Base-by-base conservation (phyloP, 2,113 vertebrate genomes). In the Zeus faber region DNA sequence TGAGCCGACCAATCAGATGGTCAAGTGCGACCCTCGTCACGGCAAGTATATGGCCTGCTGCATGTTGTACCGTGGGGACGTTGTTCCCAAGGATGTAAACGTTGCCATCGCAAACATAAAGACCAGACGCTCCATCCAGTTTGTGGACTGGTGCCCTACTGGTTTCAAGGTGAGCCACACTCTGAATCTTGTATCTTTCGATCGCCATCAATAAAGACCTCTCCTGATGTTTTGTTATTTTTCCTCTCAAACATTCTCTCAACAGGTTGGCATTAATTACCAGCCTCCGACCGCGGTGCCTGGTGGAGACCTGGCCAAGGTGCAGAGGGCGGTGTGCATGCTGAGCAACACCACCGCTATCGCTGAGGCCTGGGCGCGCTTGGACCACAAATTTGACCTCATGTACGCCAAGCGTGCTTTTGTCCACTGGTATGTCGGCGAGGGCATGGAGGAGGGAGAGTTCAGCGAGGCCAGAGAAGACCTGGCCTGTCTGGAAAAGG, bases 11-110 rank as follows among this genome's bases (percentile, higher is more conserved):
- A 93, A 91, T 44, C 91, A 96, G 83, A 93, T 94, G 91, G 92
- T 93, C 55, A 93, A 93, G 71, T 94, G 92, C 4, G 92, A 94
- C 77, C 92, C 93, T 0, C 87, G 89, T 2, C 87, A 83, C 0
- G 91, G 92, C 61, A 94, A 92, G 74, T 95, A 92, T 78, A 92
- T 95, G 92, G 93, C 92, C 0, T 95, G 93, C 26, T 94, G 91
- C 48, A 76, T 95, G 92, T 80, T 96, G 41, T 93, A 91, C 40
- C 84, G 89, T 3, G 92, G 91, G 0, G 91, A 94, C 0, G 90
- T 94, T 2, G 88, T 93, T 1, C 92, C 93, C 24, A 94, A 94
- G 79, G 92, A 94, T 2, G 90, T 94, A 31, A 95, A 91, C 0
- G 79, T 87, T 0, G 88, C 93, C 64, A 93, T 94, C 9, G 90